Conservation (phyloP, 2,888 invertebrate species). For the Campopleginae sp. region DNA sequence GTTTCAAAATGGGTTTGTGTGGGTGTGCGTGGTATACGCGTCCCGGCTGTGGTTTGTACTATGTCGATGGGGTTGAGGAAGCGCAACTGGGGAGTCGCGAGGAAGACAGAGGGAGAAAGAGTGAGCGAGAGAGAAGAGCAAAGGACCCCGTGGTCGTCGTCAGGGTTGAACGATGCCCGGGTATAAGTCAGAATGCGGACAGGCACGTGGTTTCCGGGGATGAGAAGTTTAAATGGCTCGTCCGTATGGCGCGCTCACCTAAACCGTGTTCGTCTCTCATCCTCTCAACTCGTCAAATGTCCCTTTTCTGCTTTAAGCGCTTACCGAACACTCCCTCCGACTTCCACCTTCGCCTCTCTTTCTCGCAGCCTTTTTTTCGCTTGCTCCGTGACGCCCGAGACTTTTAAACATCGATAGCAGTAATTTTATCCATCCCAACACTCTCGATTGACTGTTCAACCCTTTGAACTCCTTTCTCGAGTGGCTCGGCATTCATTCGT, state of each 20-base stretch:
- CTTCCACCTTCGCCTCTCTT: constrained; percentile 21
- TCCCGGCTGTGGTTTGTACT: constrained; percentile 50
- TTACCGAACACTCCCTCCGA: constrained; percentile 40
- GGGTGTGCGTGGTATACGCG: constrained; percentile 26
- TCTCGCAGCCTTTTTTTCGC: constrained; percentile 31
- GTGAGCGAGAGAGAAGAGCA: constrained; percentile 65
- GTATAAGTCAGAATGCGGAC: constrained; percentile 84
- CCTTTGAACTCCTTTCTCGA: neutral
- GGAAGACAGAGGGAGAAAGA: constrained; percentile 51
- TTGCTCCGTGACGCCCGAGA: constrained; percentile 8
- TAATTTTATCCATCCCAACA: neutral
- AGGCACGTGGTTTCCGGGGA: constrained; percentile 82
- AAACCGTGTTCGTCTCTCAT: constrained; percentile 72
- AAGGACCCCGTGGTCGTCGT: constrained; percentile 72
- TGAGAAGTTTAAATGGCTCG: constrained; percentile 84
- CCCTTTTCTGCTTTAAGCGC: constrained; percentile 49
- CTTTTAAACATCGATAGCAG: neutral
- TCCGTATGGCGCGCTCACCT: constrained; percentile 81
- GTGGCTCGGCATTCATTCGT: neutral
- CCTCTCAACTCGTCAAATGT: constrained; percentile 63
- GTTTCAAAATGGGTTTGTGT: constrained; percentile 22
- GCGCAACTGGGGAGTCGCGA: constrained; percentile 41
- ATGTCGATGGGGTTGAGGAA: constrained; percentile 58
- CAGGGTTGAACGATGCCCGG: constrained; percentile 82
- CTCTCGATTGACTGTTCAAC: neutral